A percentile compares a stretch with the other conserved stretches of the same genome.
Conservation (phyloP, 2,888 invertebrate genomes). For the Apamea crenata region DNA sequence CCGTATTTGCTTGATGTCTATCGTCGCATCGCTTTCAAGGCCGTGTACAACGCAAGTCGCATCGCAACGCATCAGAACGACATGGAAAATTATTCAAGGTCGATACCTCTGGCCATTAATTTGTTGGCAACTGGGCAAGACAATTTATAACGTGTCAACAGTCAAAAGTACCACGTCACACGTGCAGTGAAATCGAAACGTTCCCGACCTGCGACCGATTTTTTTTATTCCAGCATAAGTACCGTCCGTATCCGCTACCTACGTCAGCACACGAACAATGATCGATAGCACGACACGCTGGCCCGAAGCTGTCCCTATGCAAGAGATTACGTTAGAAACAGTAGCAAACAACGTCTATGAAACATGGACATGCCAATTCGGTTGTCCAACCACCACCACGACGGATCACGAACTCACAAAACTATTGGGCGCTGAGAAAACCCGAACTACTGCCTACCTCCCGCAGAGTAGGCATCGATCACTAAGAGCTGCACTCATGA, state of each 20-base stretch:
- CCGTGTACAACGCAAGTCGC: neutral
- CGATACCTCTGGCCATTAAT: neutral
- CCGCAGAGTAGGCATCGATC: slow-evolving; percentile 1
- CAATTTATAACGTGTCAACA: slow-evolving; percentile 2
- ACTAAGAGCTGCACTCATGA: neutral
- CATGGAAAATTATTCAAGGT: slow-evolving; percentile 7
- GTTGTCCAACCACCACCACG: neutral
- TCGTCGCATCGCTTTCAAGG: neutral
- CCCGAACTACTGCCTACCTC: slow-evolving; percentile 3
- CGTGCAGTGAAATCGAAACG: neutral
- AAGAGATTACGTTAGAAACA: slow-evolving; percentile 1
- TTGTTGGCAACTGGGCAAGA: slow-evolving; percentile 4
- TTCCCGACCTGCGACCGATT: neutral
- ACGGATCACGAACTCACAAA: neutral
- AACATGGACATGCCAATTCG: neutral
- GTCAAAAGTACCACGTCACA: neutral
- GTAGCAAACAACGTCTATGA: slow-evolving; percentile 3
- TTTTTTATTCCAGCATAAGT: too few species aligned
- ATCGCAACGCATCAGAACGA: neutral
- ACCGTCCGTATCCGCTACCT: too few species aligned
- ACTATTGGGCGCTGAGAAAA: neutral
- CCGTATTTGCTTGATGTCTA: neutral
- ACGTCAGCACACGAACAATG: slow-evolving; percentile 7
- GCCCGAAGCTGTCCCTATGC: slow-evolving; percentile 5
- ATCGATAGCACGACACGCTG: slow-evolving; percentile 14